Percentiles rank a stretch among this genome's conserved stretches.
Evolutionary conservation across 2,113 vertebrate species (phyloP).

Genomic region (Cheirogaleus medius): DNA sequence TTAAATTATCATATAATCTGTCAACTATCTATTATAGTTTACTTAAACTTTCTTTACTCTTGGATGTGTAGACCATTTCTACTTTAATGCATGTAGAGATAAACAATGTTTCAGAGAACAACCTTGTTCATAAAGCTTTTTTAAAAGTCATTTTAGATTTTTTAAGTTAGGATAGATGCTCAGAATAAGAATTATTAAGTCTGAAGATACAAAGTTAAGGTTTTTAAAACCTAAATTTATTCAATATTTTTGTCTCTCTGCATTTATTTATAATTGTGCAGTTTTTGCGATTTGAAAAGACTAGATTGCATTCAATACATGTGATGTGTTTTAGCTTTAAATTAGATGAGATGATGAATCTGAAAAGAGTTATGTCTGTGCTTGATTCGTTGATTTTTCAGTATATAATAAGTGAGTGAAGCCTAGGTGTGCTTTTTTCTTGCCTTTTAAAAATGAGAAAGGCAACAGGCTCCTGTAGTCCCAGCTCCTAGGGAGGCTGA

Average conservation of each 20-base stretch:
- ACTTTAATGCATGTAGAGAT: neutral
- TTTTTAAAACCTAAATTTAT: conserved; percentile 21
- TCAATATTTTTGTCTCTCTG: neutral
- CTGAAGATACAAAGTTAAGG: neutral
- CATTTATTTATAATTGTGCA: neutral
- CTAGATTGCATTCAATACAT: neutral
- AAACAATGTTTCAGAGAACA: neutral
- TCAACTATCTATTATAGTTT: neutral
- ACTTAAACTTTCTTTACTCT: neutral
- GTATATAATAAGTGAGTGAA: neutral
- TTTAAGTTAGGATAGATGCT: neutral
- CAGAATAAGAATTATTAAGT: conserved; percentile 20
- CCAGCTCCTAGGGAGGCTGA: no score
- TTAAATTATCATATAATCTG: neutral
- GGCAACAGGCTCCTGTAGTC: no score
- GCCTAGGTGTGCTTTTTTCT: neutral
- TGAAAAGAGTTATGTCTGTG: neutral
- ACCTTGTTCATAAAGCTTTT: neutral
- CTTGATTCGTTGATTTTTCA: neutral
- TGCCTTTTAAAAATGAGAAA: neutral
- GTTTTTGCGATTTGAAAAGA: neutral
- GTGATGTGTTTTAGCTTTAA: neutral
- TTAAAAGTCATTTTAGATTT: neutral
- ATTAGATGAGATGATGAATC: neutral
- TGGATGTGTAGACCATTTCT: neutral